Percentiles rank a stretch among this genome's conserved stretches.
Evolutionary conservation across 1,140 invertebrate species (phyloP).

Genomic region (Bicyclus anynana): DNA sequence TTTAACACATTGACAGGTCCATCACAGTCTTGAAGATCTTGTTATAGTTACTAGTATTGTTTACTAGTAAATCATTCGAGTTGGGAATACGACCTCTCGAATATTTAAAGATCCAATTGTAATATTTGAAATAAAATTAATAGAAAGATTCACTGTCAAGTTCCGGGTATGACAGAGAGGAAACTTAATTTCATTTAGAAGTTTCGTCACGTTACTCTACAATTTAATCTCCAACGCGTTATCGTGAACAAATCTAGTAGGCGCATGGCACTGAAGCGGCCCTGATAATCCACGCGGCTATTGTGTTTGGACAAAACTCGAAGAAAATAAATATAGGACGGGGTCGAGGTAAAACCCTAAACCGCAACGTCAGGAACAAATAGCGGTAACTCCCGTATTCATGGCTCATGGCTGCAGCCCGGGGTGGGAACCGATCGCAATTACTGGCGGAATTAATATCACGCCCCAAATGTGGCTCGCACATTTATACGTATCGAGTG

Average conservation of each 20-base stretch:
- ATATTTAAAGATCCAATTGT: too few relatives aligned
- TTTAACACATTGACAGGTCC: too few relatives aligned
- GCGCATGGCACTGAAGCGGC: conserved; percentile 45
- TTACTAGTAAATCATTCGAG: too few relatives aligned
- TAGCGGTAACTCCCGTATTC: conserved; percentile 75
- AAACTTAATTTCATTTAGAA: too few relatives aligned
- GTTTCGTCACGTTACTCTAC: neutral
- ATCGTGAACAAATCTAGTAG: neutral
- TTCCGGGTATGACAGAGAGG: too few relatives aligned
- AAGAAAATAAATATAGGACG: conserved; percentile 73
- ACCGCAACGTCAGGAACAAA: conserved; percentile 75
- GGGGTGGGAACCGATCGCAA: conserved; percentile 73
- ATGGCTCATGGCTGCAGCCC: conserved; percentile 72
- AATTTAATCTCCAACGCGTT: conserved; percentile 44
- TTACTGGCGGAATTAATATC: conserved; percentile 76
- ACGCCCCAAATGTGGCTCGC: conserved; percentile 74
- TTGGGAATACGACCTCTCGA: too few relatives aligned
- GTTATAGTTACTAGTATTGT: too few relatives aligned
- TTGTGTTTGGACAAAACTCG: conserved; percentile 64
- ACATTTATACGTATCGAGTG: conserved; percentile 76
- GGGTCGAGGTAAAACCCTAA: conserved; percentile 69
- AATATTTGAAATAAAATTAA: too few relatives aligned
- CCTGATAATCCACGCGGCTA: conserved; percentile 60
- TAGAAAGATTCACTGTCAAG: too few relatives aligned
- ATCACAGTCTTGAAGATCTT: too few relatives aligned